phyloP scores from a whole-genome alignment of 2,113 vertebrate species.

The Gasterosteus aculeatus region DNA sequence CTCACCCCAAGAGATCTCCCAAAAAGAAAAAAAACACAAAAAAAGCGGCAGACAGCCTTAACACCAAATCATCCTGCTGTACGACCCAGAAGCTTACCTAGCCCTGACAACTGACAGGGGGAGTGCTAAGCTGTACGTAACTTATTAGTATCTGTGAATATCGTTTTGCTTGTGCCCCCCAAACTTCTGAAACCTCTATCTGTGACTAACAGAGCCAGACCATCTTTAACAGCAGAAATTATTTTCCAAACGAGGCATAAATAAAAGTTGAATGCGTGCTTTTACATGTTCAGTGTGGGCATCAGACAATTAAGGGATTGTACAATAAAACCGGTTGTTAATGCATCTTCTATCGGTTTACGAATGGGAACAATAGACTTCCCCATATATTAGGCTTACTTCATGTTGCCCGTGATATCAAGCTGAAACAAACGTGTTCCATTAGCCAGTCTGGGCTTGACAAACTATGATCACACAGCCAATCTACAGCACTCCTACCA shows the following conservation, averaged over 20 bases:
- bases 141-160: conserved; percentile 66
- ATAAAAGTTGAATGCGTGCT: conserved; percentile 21
- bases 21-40: conserved; percentile 18
- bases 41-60: conserved; percentile 71
- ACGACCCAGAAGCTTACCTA: conserved; percentile 68
- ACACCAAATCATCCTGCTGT: conserved; percentile 72
- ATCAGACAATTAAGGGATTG: conserved; percentile 10
- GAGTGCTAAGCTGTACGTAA: conserved; percentile 32
- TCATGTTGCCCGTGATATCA: conserved; percentile 57
- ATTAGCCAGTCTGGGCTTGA: conserved; percentile 52
- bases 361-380: conserved; percentile 31
- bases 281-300: background rate
- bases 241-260: conserved; percentile 6
- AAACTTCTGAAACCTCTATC: conserved; percentile 50
- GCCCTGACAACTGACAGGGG: conserved; percentile 64
- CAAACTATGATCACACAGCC: conserved; percentile 48
- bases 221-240: conserved; percentile 23
- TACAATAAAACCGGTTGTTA: conserved; percentile 46
- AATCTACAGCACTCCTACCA: conserved; percentile 49
- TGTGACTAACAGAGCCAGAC: conserved; percentile 40
- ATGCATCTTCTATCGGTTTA: background rate
- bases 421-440: conserved; percentile 62
- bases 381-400: conserved; percentile 34
- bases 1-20: conserved; percentile 68
- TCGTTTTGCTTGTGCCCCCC: conserved; percentile 43